Conservation (phyloP, 1,140 invertebrate species). For the Gonatopus flavifemur region DNA sequence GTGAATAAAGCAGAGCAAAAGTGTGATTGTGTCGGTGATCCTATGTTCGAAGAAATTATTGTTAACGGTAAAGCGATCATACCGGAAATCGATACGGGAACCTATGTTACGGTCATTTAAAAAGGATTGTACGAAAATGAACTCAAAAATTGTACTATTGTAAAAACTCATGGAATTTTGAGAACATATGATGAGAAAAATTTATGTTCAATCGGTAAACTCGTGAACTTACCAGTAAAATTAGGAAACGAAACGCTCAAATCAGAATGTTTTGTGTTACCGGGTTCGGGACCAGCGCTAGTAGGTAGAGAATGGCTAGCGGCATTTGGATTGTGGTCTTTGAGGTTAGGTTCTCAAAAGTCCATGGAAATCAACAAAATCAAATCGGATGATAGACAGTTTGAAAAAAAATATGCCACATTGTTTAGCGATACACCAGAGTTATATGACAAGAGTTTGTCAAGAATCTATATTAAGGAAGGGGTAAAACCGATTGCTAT, state of each 20-base stretch:
- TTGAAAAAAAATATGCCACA: constrained; percentile 2
- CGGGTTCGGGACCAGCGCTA: constrained; percentile 1
- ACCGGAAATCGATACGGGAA: constrained; percentile 9
- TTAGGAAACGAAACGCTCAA: background rate
- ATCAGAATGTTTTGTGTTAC: constrained; percentile 8
- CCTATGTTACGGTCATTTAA: constrained; percentile 4
- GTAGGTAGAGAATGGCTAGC: constrained; percentile 10
- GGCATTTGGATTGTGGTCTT: constrained; percentile 1
- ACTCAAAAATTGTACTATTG: constrained; percentile 1
- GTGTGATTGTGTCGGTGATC: background rate
- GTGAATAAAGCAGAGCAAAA: background rate
- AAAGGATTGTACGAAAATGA: background rate
- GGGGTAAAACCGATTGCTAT: background rate
- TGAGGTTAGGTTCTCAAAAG: constrained; percentile 4
- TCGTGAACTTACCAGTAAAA: constrained; percentile 1
- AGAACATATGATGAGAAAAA: background rate
- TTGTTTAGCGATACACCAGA: constrained; percentile 3
- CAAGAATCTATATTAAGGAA: constrained; percentile 3
- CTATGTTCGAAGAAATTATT: background rate
- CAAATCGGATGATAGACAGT: background rate
- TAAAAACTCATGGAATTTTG: background rate
- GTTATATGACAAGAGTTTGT: background rate
- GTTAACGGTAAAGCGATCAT: background rate
- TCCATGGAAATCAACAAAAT: background rate
- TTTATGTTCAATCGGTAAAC: constrained; percentile 2